Percentiles rank a stretch among this genome's conserved stretches.
Evolutionary conservation across 2,888 invertebrate species (phyloP).

Genomic region (Rhagonycha lutea): DNA sequence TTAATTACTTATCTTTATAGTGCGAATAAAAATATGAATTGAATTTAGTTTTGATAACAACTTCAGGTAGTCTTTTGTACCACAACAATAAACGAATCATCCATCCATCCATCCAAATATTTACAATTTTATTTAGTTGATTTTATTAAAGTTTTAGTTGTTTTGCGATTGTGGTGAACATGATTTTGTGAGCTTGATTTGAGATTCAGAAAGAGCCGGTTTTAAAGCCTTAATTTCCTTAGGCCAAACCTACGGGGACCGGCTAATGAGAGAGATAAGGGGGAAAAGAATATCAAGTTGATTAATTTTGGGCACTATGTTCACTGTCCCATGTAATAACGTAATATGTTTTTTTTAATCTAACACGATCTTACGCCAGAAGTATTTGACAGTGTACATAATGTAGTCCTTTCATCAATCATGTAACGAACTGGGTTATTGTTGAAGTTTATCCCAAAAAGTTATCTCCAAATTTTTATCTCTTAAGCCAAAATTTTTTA

Average conservation of each 20-base stretch:
- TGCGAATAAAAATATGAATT: not conserved
- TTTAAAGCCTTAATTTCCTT: conserved; percentile 38
- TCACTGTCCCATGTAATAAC: conserved; percentile 38
- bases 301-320: conserved; percentile 40
- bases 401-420: conserved; percentile 33
- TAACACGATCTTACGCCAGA: conserved; percentile 37
- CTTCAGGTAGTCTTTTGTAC: not conserved
- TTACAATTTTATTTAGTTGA: not conserved
- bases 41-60: not conserved
- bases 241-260: conserved; percentile 37
- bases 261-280: conserved; percentile 42
- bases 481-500: not conserved
- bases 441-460: not conserved
- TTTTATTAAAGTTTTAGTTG: not conserved
- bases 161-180: conserved; percentile 7
- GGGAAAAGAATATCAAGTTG: conserved; percentile 36
- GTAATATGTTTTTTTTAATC: conserved; percentile 39
- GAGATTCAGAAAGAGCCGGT: conserved; percentile 36
- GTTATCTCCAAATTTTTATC: not conserved
- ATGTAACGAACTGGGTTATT: conserved; percentile 25
- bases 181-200: conserved; percentile 27
- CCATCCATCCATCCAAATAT: not conserved
- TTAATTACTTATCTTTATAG: not conserved
- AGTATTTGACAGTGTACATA: conserved; percentile 32
- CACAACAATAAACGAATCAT: not conserved